These are phyloP conservation scores for Brachionus rubens DNA, from an alignment of 1,140 invertebrate genomes.

Conservation along the genomic window DNA sequence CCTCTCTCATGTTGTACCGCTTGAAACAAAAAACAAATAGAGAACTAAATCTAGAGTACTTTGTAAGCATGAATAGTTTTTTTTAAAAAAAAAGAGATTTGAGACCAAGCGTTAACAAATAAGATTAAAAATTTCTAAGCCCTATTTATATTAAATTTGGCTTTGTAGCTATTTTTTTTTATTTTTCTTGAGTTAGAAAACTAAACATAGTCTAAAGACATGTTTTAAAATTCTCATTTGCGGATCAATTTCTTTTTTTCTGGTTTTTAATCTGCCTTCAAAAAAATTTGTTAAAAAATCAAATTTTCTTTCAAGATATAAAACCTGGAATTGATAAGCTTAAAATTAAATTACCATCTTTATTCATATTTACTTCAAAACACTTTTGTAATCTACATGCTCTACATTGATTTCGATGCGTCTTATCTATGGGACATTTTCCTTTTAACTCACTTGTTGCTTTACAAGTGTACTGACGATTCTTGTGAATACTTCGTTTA, in stretches of 20 bases:
- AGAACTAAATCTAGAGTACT: neutral
- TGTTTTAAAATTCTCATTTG: slow-evolving; percentile 34
- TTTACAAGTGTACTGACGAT: slow-evolving; percentile 91
- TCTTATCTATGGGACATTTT: slow-evolving; percentile 89
- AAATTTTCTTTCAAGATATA: neutral
- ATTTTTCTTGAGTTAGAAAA: too few relatives aligned
- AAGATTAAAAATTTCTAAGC: neutral
- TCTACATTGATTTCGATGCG: slow-evolving; percentile 91
- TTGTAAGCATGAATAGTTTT: neutral
- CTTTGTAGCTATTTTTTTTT: slow-evolving; percentile 39
- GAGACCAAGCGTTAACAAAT: slow-evolving; percentile 16
- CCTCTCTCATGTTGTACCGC: slow-evolving; percentile 67
- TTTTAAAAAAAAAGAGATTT: slow-evolving; percentile 3
- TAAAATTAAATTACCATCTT: slow-evolving; percentile 74
- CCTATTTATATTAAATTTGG: neutral
- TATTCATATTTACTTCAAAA: slow-evolving; percentile 95
- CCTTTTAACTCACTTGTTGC: slow-evolving; percentile 69
- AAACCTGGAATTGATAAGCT: neutral
- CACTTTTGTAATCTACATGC: slow-evolving; percentile 93
- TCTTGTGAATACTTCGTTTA: slow-evolving; percentile 90
- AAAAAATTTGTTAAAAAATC: neutral
- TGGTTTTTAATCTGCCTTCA: neutral
- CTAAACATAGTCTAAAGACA: neutral
- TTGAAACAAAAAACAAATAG: slow-evolving; percentile 49
- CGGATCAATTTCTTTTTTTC: too few relatives aligned